These are phyloP conservation scores for Morone chrysops DNA, from an alignment of 2,113 vertebrate species.

Conservation along the genomic window DNA sequence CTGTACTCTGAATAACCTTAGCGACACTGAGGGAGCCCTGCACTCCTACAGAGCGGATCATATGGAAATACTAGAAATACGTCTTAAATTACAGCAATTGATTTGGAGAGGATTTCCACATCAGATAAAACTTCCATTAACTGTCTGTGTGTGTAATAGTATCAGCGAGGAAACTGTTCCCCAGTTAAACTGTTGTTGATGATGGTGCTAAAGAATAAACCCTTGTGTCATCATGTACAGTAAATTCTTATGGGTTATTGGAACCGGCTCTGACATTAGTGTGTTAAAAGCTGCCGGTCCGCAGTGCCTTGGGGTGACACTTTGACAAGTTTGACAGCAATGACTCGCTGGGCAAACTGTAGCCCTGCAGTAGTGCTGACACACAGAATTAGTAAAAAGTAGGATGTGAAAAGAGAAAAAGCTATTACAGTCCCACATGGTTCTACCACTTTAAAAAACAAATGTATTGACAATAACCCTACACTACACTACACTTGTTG, in stretches of 20 bases:
- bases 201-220: constrained; percentile 22
- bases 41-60: constrained; percentile 28
- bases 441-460: constrained; percentile 6
- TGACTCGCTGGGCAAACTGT: constrained; percentile 41
- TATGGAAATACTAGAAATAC: constrained; percentile 31
- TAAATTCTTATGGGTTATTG: constrained; percentile 38
- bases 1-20: constrained; percentile 50
- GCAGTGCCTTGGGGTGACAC: constrained; percentile 8
- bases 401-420: constrained; percentile 16
- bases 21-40: constrained; percentile 23
- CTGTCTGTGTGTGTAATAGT: constrained; percentile 37
- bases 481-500: background rate
- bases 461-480: background rate
- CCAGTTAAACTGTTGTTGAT: constrained; percentile 23
- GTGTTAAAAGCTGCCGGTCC: constrained; percentile 49
- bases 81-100: constrained; percentile 29
- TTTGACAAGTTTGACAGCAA: constrained; percentile 53
- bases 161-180: constrained; percentile 21
- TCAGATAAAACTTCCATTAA: constrained; percentile 38
- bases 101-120: constrained; percentile 42
- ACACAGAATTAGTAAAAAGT: constrained; percentile 43
- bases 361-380: constrained; percentile 40
- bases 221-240: constrained; percentile 3
- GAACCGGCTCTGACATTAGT: constrained; percentile 38
- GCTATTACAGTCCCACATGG: background rate